Percentiles rank a stretch among this genome's conserved stretches.
Evolutionary conservation across 2,888 invertebrate species (phyloP).

Genomic region (Pterostichus madidus): DNA sequence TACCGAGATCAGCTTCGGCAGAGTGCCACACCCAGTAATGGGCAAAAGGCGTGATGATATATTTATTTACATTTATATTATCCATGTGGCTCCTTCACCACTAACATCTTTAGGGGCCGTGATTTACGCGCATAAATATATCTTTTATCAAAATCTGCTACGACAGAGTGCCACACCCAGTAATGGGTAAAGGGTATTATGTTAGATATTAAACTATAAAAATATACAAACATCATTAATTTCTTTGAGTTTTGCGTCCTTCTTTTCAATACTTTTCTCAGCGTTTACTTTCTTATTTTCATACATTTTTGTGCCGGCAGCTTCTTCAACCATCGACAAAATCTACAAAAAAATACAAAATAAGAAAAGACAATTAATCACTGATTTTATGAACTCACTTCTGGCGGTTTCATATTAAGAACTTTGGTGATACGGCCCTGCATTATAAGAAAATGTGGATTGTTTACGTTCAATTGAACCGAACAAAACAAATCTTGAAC

Average conservation of each 20-base stretch:
- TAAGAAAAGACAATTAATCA: background rate
- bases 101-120: too few relatives aligned
- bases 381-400: conserved; percentile 81
- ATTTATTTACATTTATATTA: too few relatives aligned
- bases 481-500: conserved; percentile 97
- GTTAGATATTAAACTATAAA: background rate
- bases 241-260: conserved; percentile 93
- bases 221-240: conserved; percentile 84
- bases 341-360: conserved; percentile 79
- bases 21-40: too few relatives aligned
- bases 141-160: background rate
- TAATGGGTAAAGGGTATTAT: too few relatives aligned
- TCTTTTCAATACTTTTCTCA: conserved; percentile 93
- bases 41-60: too few relatives aligned
- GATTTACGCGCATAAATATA: too few relatives aligned
- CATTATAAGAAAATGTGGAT: conserved; percentile 99
- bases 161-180: too few relatives aligned
- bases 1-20: too few relatives aligned
- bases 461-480: conserved; percentile 98
- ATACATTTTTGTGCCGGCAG: conserved; percentile 98
- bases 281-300: conserved; percentile 94
- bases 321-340: conserved; percentile 98
- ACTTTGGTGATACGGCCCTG: conserved; percentile 99
- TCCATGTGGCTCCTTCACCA: too few relatives aligned
- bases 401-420: conserved; percentile 98